Percentiles rank a stretch among this genome's conserved stretches.
Evolutionary conservation across 23 tunicate species (phyloP).

Genomic region (Phallusia fumigata): DNA sequence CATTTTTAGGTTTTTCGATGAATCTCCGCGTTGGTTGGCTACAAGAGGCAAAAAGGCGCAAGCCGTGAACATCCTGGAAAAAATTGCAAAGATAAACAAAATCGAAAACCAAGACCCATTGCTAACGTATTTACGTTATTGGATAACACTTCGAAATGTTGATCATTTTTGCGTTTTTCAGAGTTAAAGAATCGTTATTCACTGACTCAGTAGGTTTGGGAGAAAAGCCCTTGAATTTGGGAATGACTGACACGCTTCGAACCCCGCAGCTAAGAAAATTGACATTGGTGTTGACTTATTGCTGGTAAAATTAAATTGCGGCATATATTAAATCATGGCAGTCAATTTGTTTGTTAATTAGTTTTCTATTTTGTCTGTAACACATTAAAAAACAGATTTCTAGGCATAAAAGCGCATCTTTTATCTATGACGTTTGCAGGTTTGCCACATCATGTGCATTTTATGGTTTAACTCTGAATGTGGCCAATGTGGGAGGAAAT

Average conservation of each 20-base stretch:
- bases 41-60: background rate
- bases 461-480: constrained; percentile 12
- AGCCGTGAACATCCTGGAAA: background rate
- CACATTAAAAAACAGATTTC: too few relatives aligned
- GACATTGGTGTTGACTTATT: constrained; percentile 3
- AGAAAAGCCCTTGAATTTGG: background rate
- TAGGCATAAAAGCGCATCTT: too few relatives aligned
- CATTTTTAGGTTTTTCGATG: constrained; percentile 20
- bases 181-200: too few relatives aligned
- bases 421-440: too few relatives aligned
- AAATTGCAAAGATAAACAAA: constrained; percentile 17
- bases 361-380: too few relatives aligned
- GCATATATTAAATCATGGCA: too few relatives aligned
- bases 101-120: background rate
- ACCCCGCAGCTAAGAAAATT: background rate
- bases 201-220: too few relatives aligned
- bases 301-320: background rate
- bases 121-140: too few relatives aligned
- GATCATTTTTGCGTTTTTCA: too few relatives aligned
- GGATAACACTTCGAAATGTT: too few relatives aligned
- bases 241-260: background rate
- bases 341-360: too few relatives aligned
- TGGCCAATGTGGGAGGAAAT: constrained; percentile 14
- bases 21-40: constrained; percentile 58
- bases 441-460: constrained; percentile 18